These are phyloP conservation scores for Polydrusus tereticollis DNA, from an alignment of 2,888 invertebrate genomes.

Conservation along the genomic window DNA sequence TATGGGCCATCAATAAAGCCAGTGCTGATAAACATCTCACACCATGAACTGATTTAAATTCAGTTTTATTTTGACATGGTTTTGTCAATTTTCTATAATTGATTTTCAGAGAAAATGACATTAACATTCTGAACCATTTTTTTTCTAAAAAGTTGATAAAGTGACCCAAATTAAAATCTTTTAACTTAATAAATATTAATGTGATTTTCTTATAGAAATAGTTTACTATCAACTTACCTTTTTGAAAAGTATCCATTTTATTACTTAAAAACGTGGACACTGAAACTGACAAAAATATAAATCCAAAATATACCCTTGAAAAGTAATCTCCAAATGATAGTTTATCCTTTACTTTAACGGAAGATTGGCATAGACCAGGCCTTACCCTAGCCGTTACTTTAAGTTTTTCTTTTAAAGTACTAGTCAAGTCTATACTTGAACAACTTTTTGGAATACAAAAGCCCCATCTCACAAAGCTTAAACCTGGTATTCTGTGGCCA, in stretches of 20 bases:
- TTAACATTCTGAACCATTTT: conserved; percentile 11
- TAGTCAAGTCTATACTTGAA: conserved; percentile 69
- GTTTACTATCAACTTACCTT: not conserved
- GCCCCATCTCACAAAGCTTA: conserved; percentile 72
- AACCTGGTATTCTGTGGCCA: conserved; percentile 73
- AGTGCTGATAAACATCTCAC: conserved; percentile 71
- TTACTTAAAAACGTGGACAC: conserved; percentile 28
- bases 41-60: conserved; percentile 70
- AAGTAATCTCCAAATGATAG: conserved; percentile 53
- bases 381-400: conserved; percentile 60
- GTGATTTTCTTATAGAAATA: no score
- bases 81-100: conserved; percentile 66
- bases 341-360: conserved; percentile 14
- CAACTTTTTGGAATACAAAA: conserved; percentile 73
- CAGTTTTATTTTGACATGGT: conserved; percentile 67
- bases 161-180: no score
- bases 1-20: conserved; percentile 71
- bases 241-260: conserved; percentile 4
- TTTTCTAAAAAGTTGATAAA: not conserved
- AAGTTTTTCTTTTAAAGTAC: conserved; percentile 62
- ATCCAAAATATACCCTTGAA: conserved; percentile 51
- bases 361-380: conserved; percentile 56
- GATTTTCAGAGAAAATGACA: conserved; percentile 69
- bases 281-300: conserved; percentile 20
- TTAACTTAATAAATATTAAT: no score